phyloP scores from a whole-genome alignment of 2,888 invertebrate genomes.

The Sericinus montela region DNA sequence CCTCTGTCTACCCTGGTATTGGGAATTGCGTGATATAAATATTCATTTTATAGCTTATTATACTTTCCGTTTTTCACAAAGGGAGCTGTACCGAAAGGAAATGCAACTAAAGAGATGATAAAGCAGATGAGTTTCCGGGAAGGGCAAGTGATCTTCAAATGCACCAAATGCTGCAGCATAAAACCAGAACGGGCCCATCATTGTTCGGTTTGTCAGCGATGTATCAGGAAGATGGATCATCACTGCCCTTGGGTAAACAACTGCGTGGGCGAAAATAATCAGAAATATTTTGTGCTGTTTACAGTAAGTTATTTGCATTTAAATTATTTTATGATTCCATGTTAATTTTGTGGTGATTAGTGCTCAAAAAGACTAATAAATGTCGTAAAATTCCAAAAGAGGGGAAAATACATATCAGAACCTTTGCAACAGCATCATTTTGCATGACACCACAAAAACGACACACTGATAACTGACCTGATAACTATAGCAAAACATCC shows the following conservation, averaged over 20 bases:
- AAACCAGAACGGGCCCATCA: slow-evolving; percentile 98
- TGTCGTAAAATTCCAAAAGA: too few species aligned
- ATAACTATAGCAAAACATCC: too few species aligned
- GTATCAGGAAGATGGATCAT: slow-evolving; percentile 82
- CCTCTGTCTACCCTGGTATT: too few species aligned
- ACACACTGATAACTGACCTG: too few species aligned
- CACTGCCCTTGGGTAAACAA: slow-evolving; percentile 98
- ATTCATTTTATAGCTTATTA: too few species aligned
- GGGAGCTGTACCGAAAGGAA: slow-evolving; percentile 97
- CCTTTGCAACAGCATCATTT: too few species aligned
- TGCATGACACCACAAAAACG: too few species aligned
- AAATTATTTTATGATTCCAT: too few species aligned
- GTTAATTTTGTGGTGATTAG: too few species aligned
- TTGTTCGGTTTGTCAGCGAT: slow-evolving; percentile 95
- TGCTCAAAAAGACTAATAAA: too few species aligned
- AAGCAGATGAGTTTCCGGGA: slow-evolving; percentile 95
- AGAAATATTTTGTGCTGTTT: slow-evolving; percentile 99
- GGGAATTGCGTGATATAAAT: too few species aligned
- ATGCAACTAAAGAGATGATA: slow-evolving; percentile 97
- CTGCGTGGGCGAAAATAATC: slow-evolving; percentile 99
- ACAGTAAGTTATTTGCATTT: slow-evolving; percentile 92
- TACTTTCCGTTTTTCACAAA: slow-evolving; percentile 37
- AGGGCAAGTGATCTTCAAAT: slow-evolving; percentile 96
- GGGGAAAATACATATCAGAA: too few species aligned
- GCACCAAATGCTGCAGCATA: slow-evolving; percentile 97